Evolutionary conservation across 1,140 invertebrate genomes (phyloP), one percentile per base, ranked within the genome.

Genomic region (Scaptodrosophila lebanonensis): DNA sequence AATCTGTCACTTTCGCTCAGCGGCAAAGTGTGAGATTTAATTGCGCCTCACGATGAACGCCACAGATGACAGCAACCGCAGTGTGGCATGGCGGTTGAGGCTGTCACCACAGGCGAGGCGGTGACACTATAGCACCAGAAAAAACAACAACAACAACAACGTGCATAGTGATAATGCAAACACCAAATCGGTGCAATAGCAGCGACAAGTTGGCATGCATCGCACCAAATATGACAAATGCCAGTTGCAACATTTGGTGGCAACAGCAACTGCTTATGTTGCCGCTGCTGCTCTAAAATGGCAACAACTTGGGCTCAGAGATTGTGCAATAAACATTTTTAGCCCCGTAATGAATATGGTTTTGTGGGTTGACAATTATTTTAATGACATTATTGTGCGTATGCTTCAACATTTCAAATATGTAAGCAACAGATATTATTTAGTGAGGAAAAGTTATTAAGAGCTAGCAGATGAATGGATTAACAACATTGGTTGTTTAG

Each of bases 221-320:
- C 72, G 62, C 62, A 59, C 73, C 73, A 77, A 77, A 77, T 77
- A 77, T 79, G 73, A 82, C 75, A 79, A 77, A 77, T 79, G 73
- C 68, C 73, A 73, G 65, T 73, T 77, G 73, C 73, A 56, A 65
- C 70, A 83, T 60, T 82, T 67, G 15, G 45, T 30, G 39, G 33
- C 50, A 36, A 25, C n/a, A 71, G 20, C 40, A 45, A 22, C 20
- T 43, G 35, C 27, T 59, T 44, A 75, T 15, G 9, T 17, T 3
- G 39, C 15, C 4, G 16, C 20, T 20, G 9, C 3, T 42, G 9
- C 39, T 9, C 69, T 62, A 54, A 79, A 69, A 82, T 69, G 69
- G 73, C 75, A 50, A 69, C 53, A 69, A 58, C 44, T 42, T 53
- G 33, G 9, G 13, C 42, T 43, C 52, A 17, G 51, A 17, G 8